phyloP scores from a whole-genome alignment of 2,797 vertebrate genomes.

The Arnoldichthys spilopterus region DNA sequence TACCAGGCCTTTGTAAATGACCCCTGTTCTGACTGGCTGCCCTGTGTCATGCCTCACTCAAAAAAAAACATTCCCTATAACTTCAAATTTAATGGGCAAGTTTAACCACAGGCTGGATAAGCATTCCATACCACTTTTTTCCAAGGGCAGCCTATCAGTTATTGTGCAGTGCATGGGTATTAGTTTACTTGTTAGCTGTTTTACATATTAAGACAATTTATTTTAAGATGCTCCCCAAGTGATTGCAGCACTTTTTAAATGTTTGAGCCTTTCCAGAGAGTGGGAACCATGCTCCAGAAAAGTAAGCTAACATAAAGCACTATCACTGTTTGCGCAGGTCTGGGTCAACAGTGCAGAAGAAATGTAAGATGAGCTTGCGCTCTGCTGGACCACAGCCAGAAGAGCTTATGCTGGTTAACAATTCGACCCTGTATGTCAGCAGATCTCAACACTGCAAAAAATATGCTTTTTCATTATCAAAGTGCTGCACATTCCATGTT shows the following conservation, averaged over 20 bases:
- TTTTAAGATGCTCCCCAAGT: not conserved
- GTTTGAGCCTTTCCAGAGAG: not conserved
- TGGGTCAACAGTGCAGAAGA: not conserved
- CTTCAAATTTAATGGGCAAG: not conserved
- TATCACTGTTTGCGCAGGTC: slow-evolving; percentile 26
- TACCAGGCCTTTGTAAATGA: not conserved
- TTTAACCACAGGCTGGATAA: too few species aligned
- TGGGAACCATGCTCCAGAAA: slow-evolving; percentile 11
- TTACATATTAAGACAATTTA: not conserved
- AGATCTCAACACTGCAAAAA: too few species aligned
- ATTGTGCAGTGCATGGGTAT: not conserved
- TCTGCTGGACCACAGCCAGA: not conserved
- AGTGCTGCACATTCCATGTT: too few species aligned
- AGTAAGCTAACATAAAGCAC: slow-evolving; percentile 21
- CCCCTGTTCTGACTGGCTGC: too few species aligned
- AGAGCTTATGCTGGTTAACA: not conserved
- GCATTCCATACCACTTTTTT: not conserved
- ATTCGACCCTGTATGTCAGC: not conserved
- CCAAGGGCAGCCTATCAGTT: not conserved
- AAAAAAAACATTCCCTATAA: not conserved
- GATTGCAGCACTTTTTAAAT: not conserved
- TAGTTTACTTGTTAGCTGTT: not conserved
- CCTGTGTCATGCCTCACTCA: too few species aligned
- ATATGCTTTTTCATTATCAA: too few species aligned
- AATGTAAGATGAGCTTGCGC: not conserved